Base-by-base conservation (phyloP, 2,797 vertebrate species). In the Malacoraja senta region DNA sequence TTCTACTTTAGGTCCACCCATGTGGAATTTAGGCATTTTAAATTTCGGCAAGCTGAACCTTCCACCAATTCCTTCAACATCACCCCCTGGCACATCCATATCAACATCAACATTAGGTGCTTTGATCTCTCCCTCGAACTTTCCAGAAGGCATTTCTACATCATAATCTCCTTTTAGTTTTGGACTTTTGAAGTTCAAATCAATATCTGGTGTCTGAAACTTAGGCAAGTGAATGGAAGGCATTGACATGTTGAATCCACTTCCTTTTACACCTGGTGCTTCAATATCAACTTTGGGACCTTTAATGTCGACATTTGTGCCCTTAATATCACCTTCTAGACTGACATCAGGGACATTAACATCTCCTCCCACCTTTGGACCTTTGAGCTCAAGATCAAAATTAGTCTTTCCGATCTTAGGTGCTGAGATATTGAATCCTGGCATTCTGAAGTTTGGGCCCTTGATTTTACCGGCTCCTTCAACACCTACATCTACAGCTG, bases 391-490 rank as follows among this genome's bases (percentile, higher is more conserved):
- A 0, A 93, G 0, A 8, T 91, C 35, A 2, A 77, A 32, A 0
- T 91, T 63, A 58, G 80, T 83, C 24, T 3, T 44, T 84, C 26
- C 3, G 0, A 91, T 8, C 2, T 74, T 71, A 6, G 81, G 86
- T 15, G 26, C 86, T 2, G 61, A 38, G 3, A 94, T 81, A 1
- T 93, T 95, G 0, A 95, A 95, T 58, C 95, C 95, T 8, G 95
- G 95, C 58, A 86, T 86, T 63, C 63, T 86, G 17, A 86, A 17
- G 6, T 15, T 86, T 1, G 83, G 29, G 80, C 94, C 9, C 32
- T 95, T 95, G 24, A 95, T 0, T 78, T 96, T 95, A 95, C 3
- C 53, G 2, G 24, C 10, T 88, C 78, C 71, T 93, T 93, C 94
- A 93, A 93, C 81, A 78, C 74, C 93, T 17, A 88, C 0, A 77